Conservation (phyloP, 2,113 vertebrate genomes). For the Tachuris rubrigastra region DNA sequence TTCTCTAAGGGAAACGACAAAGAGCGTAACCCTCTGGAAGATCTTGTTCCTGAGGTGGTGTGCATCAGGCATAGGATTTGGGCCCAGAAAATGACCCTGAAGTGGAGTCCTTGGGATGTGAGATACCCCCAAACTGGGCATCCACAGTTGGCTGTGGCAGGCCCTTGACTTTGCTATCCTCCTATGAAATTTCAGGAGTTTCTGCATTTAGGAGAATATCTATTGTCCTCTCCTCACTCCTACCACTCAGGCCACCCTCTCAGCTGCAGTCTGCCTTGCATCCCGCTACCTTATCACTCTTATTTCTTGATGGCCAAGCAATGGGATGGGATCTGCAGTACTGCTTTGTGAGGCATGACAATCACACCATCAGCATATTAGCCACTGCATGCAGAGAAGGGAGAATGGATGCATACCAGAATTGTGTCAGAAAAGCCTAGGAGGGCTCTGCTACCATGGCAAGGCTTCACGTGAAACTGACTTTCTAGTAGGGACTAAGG, state of each 20-base stretch:
- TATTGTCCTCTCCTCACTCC: not conserved
- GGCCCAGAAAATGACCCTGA: not conserved
- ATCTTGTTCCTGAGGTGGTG: not conserved
- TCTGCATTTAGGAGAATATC: not conserved
- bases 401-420: not conserved
- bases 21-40: not conserved
- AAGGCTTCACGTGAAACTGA: accelerated
- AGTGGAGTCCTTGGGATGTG: not conserved
- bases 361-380: not conserved
- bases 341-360: not conserved
- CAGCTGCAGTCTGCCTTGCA: not conserved
- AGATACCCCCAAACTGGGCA: not conserved
- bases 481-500: not conserved
- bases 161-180: not conserved
- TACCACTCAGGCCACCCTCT: not conserved
- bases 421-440: not conserved
- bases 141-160: not conserved
- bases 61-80: not conserved
- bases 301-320: not conserved
- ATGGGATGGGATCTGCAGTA: not conserved
- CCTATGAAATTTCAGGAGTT: not conserved
- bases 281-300: not conserved
- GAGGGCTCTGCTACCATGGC: not conserved
- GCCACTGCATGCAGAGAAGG: not conserved
- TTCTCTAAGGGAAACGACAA: not conserved